phyloP scores from a whole-genome alignment of 2,797 vertebrate genomes.

The Paguma larvata region DNA sequence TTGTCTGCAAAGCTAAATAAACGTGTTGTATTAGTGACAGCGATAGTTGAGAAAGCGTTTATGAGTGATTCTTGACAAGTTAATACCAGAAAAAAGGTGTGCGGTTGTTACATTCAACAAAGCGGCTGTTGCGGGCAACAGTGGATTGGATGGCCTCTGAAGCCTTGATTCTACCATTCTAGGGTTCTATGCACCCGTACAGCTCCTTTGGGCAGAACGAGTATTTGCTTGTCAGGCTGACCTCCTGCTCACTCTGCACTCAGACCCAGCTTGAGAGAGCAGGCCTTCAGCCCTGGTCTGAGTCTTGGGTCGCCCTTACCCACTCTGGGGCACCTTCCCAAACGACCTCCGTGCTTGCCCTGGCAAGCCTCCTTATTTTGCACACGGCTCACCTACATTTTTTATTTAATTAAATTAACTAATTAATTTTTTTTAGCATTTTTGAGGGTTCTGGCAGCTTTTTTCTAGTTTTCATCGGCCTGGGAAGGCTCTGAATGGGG shows the following conservation, averaged over 20 bases:
- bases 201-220: neutral
- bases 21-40: neutral
- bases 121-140: neutral
- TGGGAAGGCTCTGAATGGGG: neutral
- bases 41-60: constrained; percentile 30
- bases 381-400: neutral
- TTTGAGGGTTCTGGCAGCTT: neutral
- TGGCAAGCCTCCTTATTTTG: neutral
- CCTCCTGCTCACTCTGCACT: neutral
- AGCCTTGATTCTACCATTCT: neutral
- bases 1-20: neutral
- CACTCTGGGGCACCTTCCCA: neutral
- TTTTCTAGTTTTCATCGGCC: neutral
- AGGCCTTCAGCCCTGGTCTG: neutral
- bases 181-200: neutral
- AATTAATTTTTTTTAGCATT: neutral
- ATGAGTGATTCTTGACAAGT: neutral
- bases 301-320: neutral
- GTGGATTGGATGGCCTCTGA: neutral
- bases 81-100: neutral
- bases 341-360: neutral
- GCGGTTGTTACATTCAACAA: constrained; percentile 36
- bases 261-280: neutral
- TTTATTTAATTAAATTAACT: too few relatives aligned
- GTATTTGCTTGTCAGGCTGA: neutral